Base-by-base conservation (phyloP, 2,888 invertebrate genomes). In the Rotaria magnacalcarata region DNA sequence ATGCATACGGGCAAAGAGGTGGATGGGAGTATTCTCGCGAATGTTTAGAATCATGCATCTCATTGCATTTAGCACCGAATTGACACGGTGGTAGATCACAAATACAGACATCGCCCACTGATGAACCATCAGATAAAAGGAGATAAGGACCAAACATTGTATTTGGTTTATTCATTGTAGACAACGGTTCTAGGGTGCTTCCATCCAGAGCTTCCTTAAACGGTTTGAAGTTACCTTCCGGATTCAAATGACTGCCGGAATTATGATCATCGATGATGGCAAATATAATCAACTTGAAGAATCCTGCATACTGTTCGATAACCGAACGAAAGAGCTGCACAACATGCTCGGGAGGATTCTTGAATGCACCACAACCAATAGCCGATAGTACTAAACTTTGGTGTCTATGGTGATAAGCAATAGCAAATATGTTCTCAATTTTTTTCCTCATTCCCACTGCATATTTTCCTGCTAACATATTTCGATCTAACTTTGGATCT, bases 81-180 rank as follows among this genome's bases (percentile, higher is more conserved):
- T 74, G 4, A 11, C 74, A 74, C 1, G 74, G 74, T 16, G 7
- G 0, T 8, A 19, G 1, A 74, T 74, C 74, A 41, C 4, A 74
- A 7, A 74, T 74, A 21, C 19, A 41, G 4, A 74, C 5, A 41
- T 74, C 21, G 41, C 19, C 2, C 5, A 74, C 41, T 7, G 74
- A 19, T 41, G 52, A 52, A 52, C 52, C 52, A n/a, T 60, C 60
- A 60, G 43, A n/a, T n/a, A 60, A 60, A 11, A 60, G 27, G 6
- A 5, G 60, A 60, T 60, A 60, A 60, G 60, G 60, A n/a, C 60
- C 60, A 60, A 60, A n/a, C 60, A 60, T 60, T 60, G 60, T 60
- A 60, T 60, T 60, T 60, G 60, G n/a, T 24, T 60, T 24, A n/a
- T 60, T 60, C 27, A 60, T 60, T 52, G 52, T 14, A 14, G 52